A percentile compares a stretch with the other conserved stretches of the same genome.
phyloP scores from a whole-genome alignment of 1,140 invertebrate species.

The Brachionus plicatilis region DNA sequence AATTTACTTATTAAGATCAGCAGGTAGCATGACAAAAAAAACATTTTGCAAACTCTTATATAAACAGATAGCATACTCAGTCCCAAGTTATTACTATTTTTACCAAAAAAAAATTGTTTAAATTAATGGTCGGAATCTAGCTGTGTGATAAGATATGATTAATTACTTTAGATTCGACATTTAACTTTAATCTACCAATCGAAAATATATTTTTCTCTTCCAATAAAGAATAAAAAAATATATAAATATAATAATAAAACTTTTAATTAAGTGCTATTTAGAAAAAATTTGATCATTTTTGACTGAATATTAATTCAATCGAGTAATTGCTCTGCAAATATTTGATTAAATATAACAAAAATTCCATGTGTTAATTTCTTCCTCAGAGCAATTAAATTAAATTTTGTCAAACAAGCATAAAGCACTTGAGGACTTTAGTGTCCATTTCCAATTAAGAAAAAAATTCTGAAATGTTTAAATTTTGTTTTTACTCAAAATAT shows the following conservation, averaged over 20 bases:
- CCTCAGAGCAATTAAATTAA: not conserved
- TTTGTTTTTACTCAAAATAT: not conserved
- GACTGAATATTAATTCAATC: not conserved
- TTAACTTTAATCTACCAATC: not conserved
- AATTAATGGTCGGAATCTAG: not conserved
- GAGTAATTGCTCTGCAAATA: not conserved
- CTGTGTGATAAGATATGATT: constrained; percentile 15
- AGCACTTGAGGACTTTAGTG: not conserved
- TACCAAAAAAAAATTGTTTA: not conserved
- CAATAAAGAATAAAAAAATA: not conserved
- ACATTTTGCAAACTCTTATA: not conserved
- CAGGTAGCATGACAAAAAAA: constrained; percentile 7
- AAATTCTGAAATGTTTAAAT: not conserved
- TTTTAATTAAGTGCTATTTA: not conserved
- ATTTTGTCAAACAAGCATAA: not conserved
- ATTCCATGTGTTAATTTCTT: not conserved
- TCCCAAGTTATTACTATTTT: not conserved
- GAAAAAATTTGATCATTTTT: not conserved
- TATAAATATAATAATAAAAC: not conserved
- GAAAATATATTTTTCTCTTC: not conserved
- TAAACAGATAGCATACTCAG: not conserved
- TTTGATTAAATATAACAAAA: not conserved
- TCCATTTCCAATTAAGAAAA: not conserved
- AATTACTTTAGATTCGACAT: not conserved
- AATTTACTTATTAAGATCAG: constrained; percentile 27